phyloP scores from a whole-genome alignment of 2,113 vertebrate species.

The Zonotrichia leucophrys region DNA sequence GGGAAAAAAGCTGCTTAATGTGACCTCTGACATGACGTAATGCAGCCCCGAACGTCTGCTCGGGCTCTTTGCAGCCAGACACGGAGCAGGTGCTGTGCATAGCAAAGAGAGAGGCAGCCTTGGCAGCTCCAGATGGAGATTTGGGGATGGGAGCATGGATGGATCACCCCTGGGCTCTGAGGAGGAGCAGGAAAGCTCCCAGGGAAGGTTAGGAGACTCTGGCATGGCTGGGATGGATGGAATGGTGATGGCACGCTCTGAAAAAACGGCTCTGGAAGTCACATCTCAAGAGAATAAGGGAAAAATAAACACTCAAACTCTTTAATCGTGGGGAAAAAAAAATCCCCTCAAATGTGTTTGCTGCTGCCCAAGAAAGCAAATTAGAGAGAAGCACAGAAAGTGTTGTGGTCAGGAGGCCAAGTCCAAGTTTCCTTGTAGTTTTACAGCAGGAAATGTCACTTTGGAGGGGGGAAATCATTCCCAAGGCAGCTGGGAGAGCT shows the following conservation, averaged over 20 bases:
- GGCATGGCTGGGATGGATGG: rapidly evolving
- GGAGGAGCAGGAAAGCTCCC: neutral
- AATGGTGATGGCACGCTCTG: neutral
- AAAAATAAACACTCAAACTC: rapidly evolving
- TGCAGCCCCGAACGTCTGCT: neutral
- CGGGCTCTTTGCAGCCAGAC: constrained; percentile 27
- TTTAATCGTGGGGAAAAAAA: neutral
- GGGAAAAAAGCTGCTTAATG: neutral
- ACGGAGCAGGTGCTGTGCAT: constrained; percentile 24
- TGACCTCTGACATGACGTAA: constrained; percentile 54
- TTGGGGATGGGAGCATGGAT: neutral
- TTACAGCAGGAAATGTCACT: rapidly evolving
- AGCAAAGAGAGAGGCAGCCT: neutral
- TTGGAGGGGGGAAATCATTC: rapidly evolving
- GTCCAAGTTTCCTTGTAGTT: neutral
- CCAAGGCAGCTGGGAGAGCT: neutral
- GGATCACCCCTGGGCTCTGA: neutral
- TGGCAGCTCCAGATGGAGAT: neutral
- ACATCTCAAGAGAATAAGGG: neutral
- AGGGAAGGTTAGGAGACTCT: neutral
- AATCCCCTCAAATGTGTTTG: rapidly evolving
- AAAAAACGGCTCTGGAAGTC: neutral
- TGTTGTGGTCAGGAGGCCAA: neutral
- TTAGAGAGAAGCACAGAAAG: neutral
- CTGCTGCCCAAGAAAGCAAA: neutral